Conservation (phyloP, 2,797 vertebrate species). For the Acrossocheilus wenchowensis region DNA sequence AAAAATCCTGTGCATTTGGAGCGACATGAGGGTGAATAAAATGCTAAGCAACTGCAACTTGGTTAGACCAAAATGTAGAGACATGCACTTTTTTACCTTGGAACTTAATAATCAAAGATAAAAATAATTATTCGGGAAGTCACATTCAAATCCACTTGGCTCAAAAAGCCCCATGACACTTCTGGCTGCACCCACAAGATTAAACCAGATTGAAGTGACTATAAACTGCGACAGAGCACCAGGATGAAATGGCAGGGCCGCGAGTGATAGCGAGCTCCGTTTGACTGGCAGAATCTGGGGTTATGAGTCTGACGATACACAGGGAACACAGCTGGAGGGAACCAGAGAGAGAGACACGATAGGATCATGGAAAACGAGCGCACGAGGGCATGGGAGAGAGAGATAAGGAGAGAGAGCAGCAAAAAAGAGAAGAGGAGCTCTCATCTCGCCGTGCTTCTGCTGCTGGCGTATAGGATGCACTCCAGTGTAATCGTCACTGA, state of each 20-base stretch:
- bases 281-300: constrained; percentile 41
- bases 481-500: constrained; percentile 53
- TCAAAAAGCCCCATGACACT: constrained; percentile 45
- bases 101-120: constrained; percentile 2
- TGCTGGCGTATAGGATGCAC: constrained; percentile 51
- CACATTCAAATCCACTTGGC: constrained; percentile 14
- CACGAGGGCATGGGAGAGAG: constrained; percentile 17
- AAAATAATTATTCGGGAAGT: constrained; percentile 6
- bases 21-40: not conserved
- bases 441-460: constrained; percentile 38
- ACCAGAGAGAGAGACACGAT: constrained; percentile 22
- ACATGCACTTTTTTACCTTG: not conserved
- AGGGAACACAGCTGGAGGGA: constrained; percentile 35
- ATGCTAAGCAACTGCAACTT: not conserved
- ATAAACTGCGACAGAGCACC: constrained; percentile 21
- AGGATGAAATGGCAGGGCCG: constrained; percentile 19
- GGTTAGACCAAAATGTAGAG: not conserved
- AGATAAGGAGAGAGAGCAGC: constrained; percentile 32
- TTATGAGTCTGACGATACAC: constrained; percentile 29
- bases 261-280: not conserved
- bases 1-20: not conserved
- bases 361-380: constrained; percentile 34
- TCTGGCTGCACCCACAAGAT: constrained; percentile 13
- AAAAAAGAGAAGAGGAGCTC: constrained; percentile 38
- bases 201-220: constrained; percentile 26